phyloP scores from a whole-genome alignment of 30 jellyfish, hydroid and myxozoan species.

The Hydractinia echinata region DNA sequence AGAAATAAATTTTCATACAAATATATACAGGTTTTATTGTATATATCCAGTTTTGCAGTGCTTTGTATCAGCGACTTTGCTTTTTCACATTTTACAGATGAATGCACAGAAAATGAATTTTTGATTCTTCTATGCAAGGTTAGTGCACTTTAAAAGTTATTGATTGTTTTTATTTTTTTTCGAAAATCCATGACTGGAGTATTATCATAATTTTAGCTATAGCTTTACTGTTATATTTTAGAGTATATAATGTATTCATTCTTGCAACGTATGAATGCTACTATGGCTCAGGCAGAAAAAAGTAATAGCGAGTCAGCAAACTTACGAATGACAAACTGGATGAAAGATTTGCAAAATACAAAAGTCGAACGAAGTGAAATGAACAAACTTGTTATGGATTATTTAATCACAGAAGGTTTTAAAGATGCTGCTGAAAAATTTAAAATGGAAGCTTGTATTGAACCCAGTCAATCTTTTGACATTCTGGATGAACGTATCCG shows the following conservation, averaged over 20 bases:
- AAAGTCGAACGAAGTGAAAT: conserved; percentile 71
- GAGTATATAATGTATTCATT: conserved; percentile 25
- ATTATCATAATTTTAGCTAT: too few relatives aligned
- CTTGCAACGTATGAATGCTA: conserved; percentile 22
- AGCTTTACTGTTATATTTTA: too few relatives aligned
- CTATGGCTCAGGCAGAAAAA: background rate
- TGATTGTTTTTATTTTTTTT: too few relatives aligned
- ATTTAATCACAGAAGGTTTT: conserved; percentile 85
- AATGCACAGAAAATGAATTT: too few relatives aligned
- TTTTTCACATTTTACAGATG: too few relatives aligned
- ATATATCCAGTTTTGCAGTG: too few relatives aligned
- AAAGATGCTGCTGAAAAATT: conserved; percentile 98
- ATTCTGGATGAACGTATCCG: conserved; percentile 69
- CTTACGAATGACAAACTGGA: conserved; percentile 46
- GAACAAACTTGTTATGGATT: conserved; percentile 86
- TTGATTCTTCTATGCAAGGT: too few relatives aligned
- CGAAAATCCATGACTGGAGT: too few relatives aligned
- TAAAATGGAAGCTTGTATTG: conserved; percentile 76
- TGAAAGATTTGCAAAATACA: conserved; percentile 50
- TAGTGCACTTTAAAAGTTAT: too few relatives aligned
- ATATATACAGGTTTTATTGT: too few relatives aligned
- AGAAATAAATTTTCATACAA: too few relatives aligned
- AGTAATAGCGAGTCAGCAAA: background rate
- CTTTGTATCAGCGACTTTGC: too few relatives aligned
- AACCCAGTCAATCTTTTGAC: conserved; percentile 76